These are phyloP conservation scores for Eupithecia dodoneata DNA, from an alignment of 2,888 invertebrate species.

Conservation along the genomic window DNA sequence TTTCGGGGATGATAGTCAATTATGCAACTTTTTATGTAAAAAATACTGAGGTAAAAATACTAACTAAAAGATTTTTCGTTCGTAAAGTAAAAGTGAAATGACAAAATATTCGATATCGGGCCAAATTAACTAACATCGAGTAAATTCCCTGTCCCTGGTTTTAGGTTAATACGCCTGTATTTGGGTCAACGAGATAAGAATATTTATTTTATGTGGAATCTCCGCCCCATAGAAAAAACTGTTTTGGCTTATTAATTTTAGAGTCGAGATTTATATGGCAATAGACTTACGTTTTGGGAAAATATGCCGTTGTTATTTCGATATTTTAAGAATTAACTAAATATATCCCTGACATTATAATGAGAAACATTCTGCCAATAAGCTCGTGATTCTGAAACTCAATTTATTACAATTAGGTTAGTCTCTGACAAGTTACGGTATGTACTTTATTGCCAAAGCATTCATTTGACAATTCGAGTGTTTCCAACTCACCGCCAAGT, in stretches of 20 bases:
- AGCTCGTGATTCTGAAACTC: background rate
- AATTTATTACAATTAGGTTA: background rate
- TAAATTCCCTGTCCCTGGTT: conserved; percentile 46
- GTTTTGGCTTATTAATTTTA: conserved; percentile 41
- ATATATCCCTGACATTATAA: background rate
- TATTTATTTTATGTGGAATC: conserved; percentile 48
- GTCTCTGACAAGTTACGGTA: background rate
- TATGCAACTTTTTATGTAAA: background rate
- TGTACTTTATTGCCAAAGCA: background rate
- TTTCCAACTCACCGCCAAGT: conserved; percentile 65
- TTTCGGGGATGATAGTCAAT: background rate
- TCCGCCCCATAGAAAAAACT: conserved; percentile 35
- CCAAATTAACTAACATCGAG: conserved; percentile 42
- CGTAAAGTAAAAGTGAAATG: conserved; percentile 3
- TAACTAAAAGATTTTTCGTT: background rate
- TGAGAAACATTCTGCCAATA: background rate
- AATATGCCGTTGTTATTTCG: conserved; percentile 10
- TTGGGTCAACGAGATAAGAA: conserved; percentile 60
- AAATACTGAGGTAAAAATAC: background rate
- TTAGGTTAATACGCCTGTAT: conserved; percentile 57
- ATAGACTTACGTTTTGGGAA: conserved; percentile 16
- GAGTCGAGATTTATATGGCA: conserved; percentile 40
- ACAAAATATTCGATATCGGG: conserved; percentile 14
- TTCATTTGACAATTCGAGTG: conserved; percentile 47
- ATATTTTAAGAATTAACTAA: background rate